Evolutionary conservation across 37 sponge, comb jelly and placozoan genomes (phyloP).

Genomic region (Mnemiopsis leidyi): DNA sequence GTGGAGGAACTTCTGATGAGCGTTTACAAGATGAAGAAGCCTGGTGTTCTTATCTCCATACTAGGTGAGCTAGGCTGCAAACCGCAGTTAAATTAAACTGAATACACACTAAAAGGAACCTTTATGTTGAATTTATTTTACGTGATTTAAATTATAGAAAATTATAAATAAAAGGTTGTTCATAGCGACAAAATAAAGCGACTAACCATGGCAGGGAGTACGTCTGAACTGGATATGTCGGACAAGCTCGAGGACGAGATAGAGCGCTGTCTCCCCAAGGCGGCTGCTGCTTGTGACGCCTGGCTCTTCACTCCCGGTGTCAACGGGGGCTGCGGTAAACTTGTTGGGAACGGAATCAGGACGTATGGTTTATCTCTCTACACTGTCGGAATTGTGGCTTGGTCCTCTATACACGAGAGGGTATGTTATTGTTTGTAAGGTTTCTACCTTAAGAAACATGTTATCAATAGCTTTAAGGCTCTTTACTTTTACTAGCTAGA

Average conservation of each 20-base stretch:
- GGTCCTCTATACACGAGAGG: not conserved
- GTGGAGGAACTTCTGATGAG: not conserved
- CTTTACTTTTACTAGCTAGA: no score
- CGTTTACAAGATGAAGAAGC: slow-evolving; percentile 1
- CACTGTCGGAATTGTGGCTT: not conserved
- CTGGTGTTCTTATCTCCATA: not conserved
- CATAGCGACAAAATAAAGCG: not conserved
- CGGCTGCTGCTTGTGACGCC: slow-evolving; percentile 26
- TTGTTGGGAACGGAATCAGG: not conserved
- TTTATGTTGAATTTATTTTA: no score
- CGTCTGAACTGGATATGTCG: not conserved
- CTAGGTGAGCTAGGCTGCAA: not conserved
- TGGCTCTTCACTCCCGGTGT: not conserved
- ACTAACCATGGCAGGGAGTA: not conserved
- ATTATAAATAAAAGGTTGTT: no score
- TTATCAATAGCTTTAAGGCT: no score
- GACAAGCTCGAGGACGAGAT: not conserved
- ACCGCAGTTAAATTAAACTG: no score
- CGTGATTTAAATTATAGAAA: no score
- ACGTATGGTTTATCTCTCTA: slow-evolving; percentile 1
- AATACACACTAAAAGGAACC: no score
- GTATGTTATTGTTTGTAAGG: no score
- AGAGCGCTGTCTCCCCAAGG: not conserved
- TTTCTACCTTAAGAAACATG: no score
- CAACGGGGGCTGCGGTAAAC: not conserved